These are phyloP conservation scores for Coptodon bakossiorum DNA, from an alignment of 2,113 vertebrate species.

Conservation along the genomic window DNA sequence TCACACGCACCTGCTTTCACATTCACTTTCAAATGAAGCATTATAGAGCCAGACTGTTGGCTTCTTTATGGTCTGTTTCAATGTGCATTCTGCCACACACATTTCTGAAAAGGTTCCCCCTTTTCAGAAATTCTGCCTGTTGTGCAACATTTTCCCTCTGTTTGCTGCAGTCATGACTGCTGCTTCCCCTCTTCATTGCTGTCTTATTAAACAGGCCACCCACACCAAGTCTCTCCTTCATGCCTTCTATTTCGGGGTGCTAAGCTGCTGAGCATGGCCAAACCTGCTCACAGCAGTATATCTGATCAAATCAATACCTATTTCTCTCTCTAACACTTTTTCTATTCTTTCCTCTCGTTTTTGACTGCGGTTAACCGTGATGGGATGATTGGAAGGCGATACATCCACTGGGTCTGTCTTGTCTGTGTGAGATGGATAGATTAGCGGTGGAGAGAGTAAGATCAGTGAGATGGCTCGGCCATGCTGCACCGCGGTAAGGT, in stretches of 20 bases:
- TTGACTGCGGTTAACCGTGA: slow-evolving; percentile 10
- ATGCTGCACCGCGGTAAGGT: slow-evolving; percentile 4
- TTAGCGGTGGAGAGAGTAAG: background rate
- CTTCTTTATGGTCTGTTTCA: background rate
- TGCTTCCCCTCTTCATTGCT: background rate
- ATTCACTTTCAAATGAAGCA: background rate
- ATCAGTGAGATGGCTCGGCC: slow-evolving; percentile 2
- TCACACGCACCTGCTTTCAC: background rate
- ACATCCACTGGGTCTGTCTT: slow-evolving; percentile 13
- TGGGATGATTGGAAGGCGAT: slow-evolving; percentile 52
- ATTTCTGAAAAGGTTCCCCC: background rate
- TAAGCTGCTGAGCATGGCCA: slow-evolving; percentile 34
- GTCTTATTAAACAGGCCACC: slow-evolving; percentile 17
- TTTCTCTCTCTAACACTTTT: slow-evolving; percentile 35
- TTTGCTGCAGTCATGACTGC: background rate
- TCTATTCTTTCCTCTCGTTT: slow-evolving; percentile 8
- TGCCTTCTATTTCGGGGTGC: slow-evolving; percentile 25
- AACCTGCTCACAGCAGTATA: slow-evolving; percentile 30
- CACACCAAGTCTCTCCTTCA: slow-evolving; percentile 9
- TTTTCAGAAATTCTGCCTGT: background rate
- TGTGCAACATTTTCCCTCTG: background rate
- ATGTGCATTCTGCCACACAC: background rate
- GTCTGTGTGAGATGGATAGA: slow-evolving; percentile 43
- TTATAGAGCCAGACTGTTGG: background rate
- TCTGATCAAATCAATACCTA: slow-evolving; percentile 59